phyloP scores from a whole-genome alignment of 2,113 vertebrate species.

The Nansenia antarctica region DNA sequence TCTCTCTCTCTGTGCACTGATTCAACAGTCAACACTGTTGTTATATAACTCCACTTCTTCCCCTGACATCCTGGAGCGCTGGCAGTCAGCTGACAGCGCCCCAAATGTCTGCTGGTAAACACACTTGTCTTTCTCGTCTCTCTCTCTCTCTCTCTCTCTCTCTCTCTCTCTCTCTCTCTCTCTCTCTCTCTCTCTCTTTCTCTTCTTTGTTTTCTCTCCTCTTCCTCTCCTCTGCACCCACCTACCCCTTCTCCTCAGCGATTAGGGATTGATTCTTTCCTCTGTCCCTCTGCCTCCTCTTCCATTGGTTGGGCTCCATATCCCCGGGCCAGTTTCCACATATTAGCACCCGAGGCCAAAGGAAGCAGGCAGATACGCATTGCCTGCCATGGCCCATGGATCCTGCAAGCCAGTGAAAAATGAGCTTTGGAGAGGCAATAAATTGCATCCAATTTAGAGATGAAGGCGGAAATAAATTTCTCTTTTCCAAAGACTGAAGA shows the following conservation, averaged over 20 bases:
- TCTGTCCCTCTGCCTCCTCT: constrained; percentile 67
- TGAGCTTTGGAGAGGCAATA: constrained; percentile 83
- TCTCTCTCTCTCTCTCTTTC: constrained; percentile 33
- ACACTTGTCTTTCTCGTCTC: constrained; percentile 52
- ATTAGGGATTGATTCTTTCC: constrained; percentile 75
- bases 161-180: constrained; percentile 41
- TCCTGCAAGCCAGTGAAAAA: constrained; percentile 79
- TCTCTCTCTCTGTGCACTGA: constrained; percentile 34
- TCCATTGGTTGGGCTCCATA: constrained; percentile 66
- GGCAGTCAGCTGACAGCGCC: constrained; percentile 72
- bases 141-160: constrained; percentile 22
- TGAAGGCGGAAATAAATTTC: constrained; percentile 86
- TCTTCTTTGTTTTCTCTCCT: constrained; percentile 38
- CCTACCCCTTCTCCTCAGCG: constrained; percentile 49
- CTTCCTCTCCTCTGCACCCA: constrained; percentile 24
- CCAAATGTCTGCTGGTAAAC: constrained; percentile 73
- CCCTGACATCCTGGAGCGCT: constrained; percentile 64
- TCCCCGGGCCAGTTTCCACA: constrained; percentile 77
- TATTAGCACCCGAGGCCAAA: constrained; percentile 80
- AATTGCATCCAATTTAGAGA: constrained; percentile 87
- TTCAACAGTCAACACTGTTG: constrained; percentile 65
- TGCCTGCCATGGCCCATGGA: constrained; percentile 75
- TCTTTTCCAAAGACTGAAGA: constrained; percentile 79
- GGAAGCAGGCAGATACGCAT: constrained; percentile 77
- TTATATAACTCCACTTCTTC: constrained; percentile 72